A percentile compares a stretch with the other conserved stretches of the same genome.
Evolutionary conservation across 1,140 invertebrate genomes (phyloP).

Genomic region (Aphis gossypii): DNA sequence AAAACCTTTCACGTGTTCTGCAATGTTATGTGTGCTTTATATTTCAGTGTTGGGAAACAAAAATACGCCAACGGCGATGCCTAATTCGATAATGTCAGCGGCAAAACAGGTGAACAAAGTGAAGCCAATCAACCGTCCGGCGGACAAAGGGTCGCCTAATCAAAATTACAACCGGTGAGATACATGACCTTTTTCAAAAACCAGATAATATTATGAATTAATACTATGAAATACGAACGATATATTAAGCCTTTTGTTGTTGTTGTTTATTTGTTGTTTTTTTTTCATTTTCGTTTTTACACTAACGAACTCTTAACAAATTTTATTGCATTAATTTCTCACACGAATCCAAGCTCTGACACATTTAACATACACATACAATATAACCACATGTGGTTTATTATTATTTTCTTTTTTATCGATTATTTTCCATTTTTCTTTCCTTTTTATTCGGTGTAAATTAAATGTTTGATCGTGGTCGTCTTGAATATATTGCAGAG

Average conservation of each 20-base stretch:
- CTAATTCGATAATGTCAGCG: conserved; percentile 46
- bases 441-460: conserved; percentile 69
- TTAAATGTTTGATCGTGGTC: conserved; percentile 66
- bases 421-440: conserved; percentile 23
- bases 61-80: background rate
- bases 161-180: conserved; percentile 43
- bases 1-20: background rate
- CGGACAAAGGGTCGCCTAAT: conserved; percentile 46
- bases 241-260: background rate
- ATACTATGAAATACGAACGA: background rate
- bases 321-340: conserved; percentile 38
- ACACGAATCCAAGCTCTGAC: background rate
- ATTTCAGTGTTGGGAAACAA: conserved; percentile 51
- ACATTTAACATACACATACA: background rate
- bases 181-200: background rate
- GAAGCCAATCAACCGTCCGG: conserved; percentile 47
- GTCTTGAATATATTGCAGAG: conserved; percentile 54
- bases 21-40: background rate
- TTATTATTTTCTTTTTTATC: background rate
- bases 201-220: background rate
- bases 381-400: background rate
- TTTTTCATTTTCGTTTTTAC: conserved; percentile 27
- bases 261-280: background rate
- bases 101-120: conserved; percentile 52
- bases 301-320: conserved; percentile 15